Evolutionary conservation across 1,140 invertebrate species (phyloP).

Genomic region (Whitmania pigra): DNA sequence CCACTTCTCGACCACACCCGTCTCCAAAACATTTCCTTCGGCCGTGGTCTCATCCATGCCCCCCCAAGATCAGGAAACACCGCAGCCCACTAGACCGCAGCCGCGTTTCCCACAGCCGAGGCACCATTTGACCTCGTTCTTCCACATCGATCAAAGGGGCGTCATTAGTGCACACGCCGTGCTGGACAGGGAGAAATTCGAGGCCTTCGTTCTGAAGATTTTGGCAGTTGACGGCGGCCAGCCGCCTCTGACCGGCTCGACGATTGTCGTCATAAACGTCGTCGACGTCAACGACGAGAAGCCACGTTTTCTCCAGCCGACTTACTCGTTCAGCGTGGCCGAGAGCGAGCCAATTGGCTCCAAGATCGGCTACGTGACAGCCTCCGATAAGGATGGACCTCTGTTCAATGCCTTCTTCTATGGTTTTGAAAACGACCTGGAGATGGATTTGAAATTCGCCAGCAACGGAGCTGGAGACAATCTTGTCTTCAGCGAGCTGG

Average conservation of each 20-base stretch:
- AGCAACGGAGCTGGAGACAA: no score
- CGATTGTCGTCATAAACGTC: conserved; percentile 29
- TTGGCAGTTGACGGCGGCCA: conserved; percentile 32
- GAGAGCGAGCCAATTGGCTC: conserved; percentile 48
- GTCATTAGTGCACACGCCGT: conserved; percentile 13
- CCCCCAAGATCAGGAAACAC: not conserved
- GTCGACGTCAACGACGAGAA: conserved; percentile 30
- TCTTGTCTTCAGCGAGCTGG: not conserved
- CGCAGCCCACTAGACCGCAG: not conserved
- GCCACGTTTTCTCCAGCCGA: conserved; percentile 55
- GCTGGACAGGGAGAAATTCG: conserved; percentile 68
- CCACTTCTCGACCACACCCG: not conserved
- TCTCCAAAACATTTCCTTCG: not conserved
- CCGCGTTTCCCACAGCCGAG: not conserved
- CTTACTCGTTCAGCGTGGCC: conserved; percentile 49
- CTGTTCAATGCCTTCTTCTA: conserved; percentile 7
- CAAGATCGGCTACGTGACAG: conserved; percentile 61
- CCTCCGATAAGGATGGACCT: conserved; percentile 65
- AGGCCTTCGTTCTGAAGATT: conserved; percentile 59
- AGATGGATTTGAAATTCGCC: not conserved
- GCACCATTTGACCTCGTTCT: conserved; percentile 2
- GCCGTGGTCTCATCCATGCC: not conserved
- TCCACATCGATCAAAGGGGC: conserved; percentile 17
- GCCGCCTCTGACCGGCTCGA: conserved; percentile 25
- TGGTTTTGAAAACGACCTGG: not conserved